Evolutionary conservation across 2,113 vertebrate genomes (phyloP), one percentile per base, ranked within the genome.

Genomic region (Edolisoma coerulescens): DNA sequence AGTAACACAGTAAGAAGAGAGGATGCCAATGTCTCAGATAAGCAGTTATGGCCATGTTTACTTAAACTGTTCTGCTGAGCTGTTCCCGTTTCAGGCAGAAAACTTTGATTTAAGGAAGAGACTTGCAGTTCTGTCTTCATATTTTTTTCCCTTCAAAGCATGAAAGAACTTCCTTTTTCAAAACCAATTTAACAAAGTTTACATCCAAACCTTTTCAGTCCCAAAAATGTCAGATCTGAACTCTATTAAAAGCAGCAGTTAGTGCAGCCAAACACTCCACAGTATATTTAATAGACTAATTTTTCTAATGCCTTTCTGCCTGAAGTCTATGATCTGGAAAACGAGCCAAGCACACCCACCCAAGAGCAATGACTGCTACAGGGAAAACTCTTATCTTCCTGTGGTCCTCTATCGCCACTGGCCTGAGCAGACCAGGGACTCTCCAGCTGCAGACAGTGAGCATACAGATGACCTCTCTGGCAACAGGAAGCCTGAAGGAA

Each of bases 21-120:
- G 73, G 88, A 96, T 92, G 86, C 89, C 90, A 93, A 13, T 81
- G 57, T 74, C 77, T 89, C 90, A 87, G 95, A 93, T 93, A 96
- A 95, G 95, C 79, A 93, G 60, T 82, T 93, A 86, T 39, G 39
- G 76, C 95, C 93, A 69, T 94, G 97, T 97, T 98, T 97, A 97
- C 90, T 97, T 96, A 91, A 96, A 94, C 94, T 94, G 95, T 93
- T 96, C 97, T 97, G 95, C 92, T 93, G 87, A 96, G 94, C 76
- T 97, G 97, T 97, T 97, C 96, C 95, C 93, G 73, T 97, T 97
- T 98, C 97, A 97, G 87, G 94, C 93, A 97, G 83, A 95, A 83
- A 94, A 95, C 93, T 96, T 95, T 96, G 97, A 97, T 95, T 98
- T 96, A 97, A 95, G 97, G 96, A 98, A 97, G 95, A 97, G 67